A percentile compares a stretch with the other conserved stretches of the same genome.
Conservation (phyloP, 2,888 invertebrate genomes). For the Agrotis puta region DNA sequence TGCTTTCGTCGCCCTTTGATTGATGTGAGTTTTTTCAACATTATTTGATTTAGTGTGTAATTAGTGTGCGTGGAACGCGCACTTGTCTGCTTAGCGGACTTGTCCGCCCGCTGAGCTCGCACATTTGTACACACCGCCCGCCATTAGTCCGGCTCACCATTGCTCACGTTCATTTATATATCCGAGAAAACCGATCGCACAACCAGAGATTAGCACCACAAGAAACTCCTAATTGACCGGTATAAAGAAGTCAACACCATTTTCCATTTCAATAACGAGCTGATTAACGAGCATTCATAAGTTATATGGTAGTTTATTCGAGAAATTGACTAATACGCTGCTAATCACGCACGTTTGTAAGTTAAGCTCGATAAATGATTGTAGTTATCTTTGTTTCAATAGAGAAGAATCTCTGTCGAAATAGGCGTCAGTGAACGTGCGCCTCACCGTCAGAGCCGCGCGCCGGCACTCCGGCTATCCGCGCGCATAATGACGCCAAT, state of each 20-base stretch:
- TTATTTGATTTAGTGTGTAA: slow-evolving; percentile 66
- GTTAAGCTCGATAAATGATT: slow-evolving; percentile 72
- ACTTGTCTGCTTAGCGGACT: slow-evolving; percentile 74
- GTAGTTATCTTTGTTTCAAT: slow-evolving; percentile 70
- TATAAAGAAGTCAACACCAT: slow-evolving; percentile 71
- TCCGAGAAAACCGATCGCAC: slow-evolving; percentile 63
- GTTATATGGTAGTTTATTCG: slow-evolving; percentile 71
- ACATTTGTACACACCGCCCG: slow-evolving; percentile 73
- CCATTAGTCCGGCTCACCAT: slow-evolving; percentile 71
- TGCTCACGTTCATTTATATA: slow-evolving; percentile 69
- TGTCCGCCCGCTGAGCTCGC: slow-evolving; percentile 68
- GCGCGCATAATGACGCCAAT: slow-evolving; percentile 81
- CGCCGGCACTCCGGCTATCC: slow-evolving; percentile 67
- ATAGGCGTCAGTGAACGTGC: slow-evolving; percentile 45
- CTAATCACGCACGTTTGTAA: slow-evolving; percentile 74
- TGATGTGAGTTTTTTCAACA: slow-evolving; percentile 61
- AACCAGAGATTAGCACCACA: slow-evolving; percentile 67
- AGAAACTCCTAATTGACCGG: slow-evolving; percentile 74
- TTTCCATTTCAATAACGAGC: slow-evolving; percentile 65
- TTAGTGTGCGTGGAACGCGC: slow-evolving; percentile 71
- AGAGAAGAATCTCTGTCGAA: slow-evolving; percentile 63
- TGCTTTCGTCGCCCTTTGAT: slow-evolving; percentile 65
- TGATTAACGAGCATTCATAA: slow-evolving; percentile 72
- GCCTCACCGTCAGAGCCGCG: slow-evolving; percentile 45
- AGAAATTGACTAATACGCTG: slow-evolving; percentile 68